Evolutionary conservation across 2,888 invertebrate species (phyloP), one percentile per base, ranked within the genome.

Genomic region (Fissipunctia ypsillon): DNA sequence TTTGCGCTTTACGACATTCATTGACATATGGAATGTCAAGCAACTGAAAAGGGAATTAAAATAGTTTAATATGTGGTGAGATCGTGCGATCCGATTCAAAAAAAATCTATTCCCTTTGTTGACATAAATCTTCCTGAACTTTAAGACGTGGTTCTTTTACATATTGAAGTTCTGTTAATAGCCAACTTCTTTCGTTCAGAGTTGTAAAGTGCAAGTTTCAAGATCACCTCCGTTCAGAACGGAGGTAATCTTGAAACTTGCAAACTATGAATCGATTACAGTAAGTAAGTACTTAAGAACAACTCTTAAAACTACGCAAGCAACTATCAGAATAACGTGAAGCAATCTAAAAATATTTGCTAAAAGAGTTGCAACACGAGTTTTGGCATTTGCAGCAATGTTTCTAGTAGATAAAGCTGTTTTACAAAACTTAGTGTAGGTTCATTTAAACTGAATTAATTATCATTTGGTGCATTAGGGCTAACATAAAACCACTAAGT

Each of bases 211-310:
- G 45, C 28, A 63, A 63, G 9, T 63, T 45, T 28, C 22, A 63
- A 28, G 41, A 22, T 43, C 28, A 45, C 28, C 14, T 43, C 28
- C 19, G 41, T 48, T 19, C 9, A 14, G 73, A 14, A 45, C n/a
- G 35, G 35, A 28, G 28, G 3, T 71, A 54, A 35, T 31, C 52
- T 60, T 45, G 28, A 19, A 35, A 45, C 14, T 45, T 52, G 12
- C n/a, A 12, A 66, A 76, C 57, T 35, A 25, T 56, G n/a, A 38
- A 67, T 45, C 38, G 45, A 77, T 60, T 41, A 28, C 45, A 45
- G 16, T 52, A 28, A 28, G 14, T 28, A 7, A 5, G 35, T 25
- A 48, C 35, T 74, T 57, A 28, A n/a, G 3, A 76, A 43, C 3
- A 38, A 22, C 5, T 45, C 10, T 25, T 64, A 65, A 16, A 75